phyloP scores from a whole-genome alignment of 2,888 invertebrate species.

The Lepidochrysops patricia region DNA sequence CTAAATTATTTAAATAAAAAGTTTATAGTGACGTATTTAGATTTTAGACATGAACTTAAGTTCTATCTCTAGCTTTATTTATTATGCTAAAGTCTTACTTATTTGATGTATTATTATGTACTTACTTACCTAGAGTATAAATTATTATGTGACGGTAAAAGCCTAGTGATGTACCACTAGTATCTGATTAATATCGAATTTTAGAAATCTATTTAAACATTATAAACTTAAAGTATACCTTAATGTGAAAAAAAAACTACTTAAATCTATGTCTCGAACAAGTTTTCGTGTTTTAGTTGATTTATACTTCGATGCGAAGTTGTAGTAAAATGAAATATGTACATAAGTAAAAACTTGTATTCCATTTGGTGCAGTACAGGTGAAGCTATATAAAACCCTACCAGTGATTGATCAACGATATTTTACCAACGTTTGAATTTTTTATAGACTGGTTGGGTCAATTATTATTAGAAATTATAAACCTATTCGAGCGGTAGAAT shows the following conservation, averaged over 20 bases:
- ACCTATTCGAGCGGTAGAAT: neutral
- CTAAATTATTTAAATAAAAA: neutral
- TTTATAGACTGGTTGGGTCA: slow-evolving; percentile 10
- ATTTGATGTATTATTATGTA: neutral
- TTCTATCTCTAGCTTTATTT: neutral
- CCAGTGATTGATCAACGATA: slow-evolving; percentile 3
- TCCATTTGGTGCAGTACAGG: neutral
- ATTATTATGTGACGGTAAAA: neutral
- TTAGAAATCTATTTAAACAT: neutral
- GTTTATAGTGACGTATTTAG: neutral
- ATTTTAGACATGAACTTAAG: neutral
- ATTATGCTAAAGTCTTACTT: neutral
- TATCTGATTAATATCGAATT: neutral
- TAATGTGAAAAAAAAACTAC: neutral
- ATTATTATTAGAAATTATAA: slow-evolving; percentile 1
- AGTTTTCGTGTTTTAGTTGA: neutral
- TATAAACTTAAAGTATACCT: neutral
- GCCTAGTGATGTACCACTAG: neutral
- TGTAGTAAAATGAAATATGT: neutral
- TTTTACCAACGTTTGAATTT: neutral
- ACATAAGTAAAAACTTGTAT: neutral
- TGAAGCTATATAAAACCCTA: neutral
- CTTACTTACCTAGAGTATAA: neutral
- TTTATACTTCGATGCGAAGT: neutral
- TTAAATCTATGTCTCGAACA: neutral